Conservation (phyloP, 2,888 invertebrate species). For the Chaetogeoica ovagalla region DNA sequence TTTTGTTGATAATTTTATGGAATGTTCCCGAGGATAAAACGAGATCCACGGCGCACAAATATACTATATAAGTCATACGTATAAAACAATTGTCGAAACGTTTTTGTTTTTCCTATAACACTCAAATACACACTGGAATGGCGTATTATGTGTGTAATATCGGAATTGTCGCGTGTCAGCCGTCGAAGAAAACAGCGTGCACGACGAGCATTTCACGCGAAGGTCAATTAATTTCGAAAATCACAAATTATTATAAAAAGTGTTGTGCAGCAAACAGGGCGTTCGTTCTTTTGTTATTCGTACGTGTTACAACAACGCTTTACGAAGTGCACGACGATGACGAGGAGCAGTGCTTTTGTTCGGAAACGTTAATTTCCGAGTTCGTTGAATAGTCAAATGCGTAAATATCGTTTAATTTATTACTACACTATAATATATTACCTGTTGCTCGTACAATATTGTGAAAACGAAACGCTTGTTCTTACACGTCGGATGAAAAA, state of each 20-base stretch:
- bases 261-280: background rate
- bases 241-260: background rate
- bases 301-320: background rate
- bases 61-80: no score
- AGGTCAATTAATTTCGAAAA: background rate
- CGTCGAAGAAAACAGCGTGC: background rate
- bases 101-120: no score
- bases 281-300: conserved; percentile 10
- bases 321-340: background rate
- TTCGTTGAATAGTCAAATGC: conserved; percentile 16
- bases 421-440: background rate
- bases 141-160: no score
- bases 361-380: conserved; percentile 10
- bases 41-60: no score
- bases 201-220: background rate
- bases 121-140: no score
- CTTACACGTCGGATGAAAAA: background rate
- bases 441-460: conserved; percentile 14
- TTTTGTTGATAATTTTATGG: no score
- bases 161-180: no score
- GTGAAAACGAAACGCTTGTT: background rate
- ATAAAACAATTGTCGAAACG: no score
- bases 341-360: conserved; percentile 15
- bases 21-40: no score
- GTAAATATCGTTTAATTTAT: background rate